These are phyloP conservation scores for Lasioglossum zephyrum DNA, from an alignment of 2,888 invertebrate species.

Conservation along the genomic window DNA sequence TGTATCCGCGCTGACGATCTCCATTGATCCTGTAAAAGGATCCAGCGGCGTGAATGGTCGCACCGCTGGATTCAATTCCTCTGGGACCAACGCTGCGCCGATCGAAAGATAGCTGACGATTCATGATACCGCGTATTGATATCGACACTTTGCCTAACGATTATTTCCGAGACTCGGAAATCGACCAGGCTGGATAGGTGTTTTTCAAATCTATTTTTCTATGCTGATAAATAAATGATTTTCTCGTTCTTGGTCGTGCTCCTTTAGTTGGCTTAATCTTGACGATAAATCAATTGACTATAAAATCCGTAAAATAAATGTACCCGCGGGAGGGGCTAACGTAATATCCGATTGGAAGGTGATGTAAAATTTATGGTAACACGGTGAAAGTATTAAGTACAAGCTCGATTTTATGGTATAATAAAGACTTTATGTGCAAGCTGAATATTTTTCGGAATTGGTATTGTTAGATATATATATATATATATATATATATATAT, in stretches of 20 bases:
- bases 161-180: not conserved
- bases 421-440: not conserved
- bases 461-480: not conserved
- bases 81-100: not conserved
- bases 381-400: not conserved
- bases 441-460: not conserved
- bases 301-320: not conserved
- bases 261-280: not conserved
- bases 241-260: not conserved
- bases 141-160: not conserved
- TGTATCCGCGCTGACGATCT: not conserved
- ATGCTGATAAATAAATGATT: not conserved
- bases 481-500: too few species aligned
- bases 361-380: conserved; percentile 9
- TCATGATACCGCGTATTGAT: not conserved
- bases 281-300: not conserved
- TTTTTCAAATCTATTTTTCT: not conserved
- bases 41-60: not conserved
- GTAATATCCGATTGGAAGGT: not conserved
- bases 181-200: not conserved
- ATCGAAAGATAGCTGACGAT: not conserved
- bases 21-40: conserved; percentile 10
- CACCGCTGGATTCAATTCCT: not conserved
- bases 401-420: not conserved
- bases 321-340: not conserved